Evolutionary conservation across 2,888 invertebrate genomes (phyloP).

Genomic region (Lacanobia wlatinum): DNA sequence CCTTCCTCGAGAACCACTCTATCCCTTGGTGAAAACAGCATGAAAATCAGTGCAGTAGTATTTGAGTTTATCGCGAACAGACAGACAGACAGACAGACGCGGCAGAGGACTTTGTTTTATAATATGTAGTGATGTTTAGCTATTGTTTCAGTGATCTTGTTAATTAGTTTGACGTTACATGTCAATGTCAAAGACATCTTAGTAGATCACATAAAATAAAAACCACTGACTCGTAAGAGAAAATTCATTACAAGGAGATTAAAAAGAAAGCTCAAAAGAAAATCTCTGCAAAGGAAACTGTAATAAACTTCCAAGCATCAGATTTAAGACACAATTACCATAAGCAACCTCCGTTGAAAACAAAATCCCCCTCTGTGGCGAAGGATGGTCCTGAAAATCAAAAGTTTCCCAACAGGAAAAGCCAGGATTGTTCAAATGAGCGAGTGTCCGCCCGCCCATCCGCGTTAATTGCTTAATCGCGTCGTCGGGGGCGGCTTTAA

Average conservation of each 20-base stretch:
- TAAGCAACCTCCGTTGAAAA: constrained; percentile 68
- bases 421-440: constrained; percentile 80
- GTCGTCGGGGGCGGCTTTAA: constrained; percentile 85
- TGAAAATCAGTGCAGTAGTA: too few species aligned
- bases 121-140: too few species aligned
- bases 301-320: constrained; percentile 54
- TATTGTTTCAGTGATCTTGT: not conserved
- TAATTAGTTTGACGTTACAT: not conserved
- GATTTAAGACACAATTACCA: constrained; percentile 65
- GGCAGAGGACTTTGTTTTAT: too few species aligned
- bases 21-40: too few species aligned
- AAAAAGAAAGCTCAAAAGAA: constrained; percentile 48
- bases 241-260: constrained; percentile 46
- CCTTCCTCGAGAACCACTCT: too few species aligned
- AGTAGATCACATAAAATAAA: not conserved
- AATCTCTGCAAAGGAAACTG: constrained; percentile 57
- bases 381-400: constrained; percentile 74
- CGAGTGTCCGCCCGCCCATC: constrained; percentile 86
- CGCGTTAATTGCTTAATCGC: constrained; percentile 90
- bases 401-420: constrained; percentile 82
- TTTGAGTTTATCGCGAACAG: too few species aligned
- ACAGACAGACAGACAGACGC: too few species aligned
- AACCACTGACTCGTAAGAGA: constrained; percentile 6
- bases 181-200: not conserved
- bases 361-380: constrained; percentile 65